Conservation (phyloP, 2,797 vertebrate genomes). For the Pagetopsis macropterus region DNA sequence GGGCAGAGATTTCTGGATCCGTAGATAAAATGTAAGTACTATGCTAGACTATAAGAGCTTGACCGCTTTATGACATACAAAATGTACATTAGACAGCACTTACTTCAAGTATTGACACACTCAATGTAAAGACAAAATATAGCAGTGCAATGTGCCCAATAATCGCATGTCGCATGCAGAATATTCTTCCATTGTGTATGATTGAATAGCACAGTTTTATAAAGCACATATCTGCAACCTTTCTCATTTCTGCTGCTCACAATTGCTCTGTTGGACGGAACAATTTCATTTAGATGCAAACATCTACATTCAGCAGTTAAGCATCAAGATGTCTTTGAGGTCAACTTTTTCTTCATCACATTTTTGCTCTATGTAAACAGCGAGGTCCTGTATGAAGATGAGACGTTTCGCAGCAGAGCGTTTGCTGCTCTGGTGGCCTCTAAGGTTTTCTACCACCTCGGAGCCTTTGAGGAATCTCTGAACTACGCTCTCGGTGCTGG, state of each 20-base stretch:
- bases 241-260: background rate
- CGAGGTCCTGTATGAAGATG: slow-evolving; percentile 98
- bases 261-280: background rate
- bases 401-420: slow-evolving; percentile 93
- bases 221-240: background rate
- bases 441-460: slow-evolving; percentile 99
- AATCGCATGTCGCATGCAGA: background rate
- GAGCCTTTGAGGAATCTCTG: slow-evolving; percentile 97
- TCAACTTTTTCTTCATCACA: background rate
- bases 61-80: background rate
- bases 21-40: slow-evolving; percentile 98
- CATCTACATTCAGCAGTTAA: background rate
- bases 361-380: slow-evolving; percentile 67
- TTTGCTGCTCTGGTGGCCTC: slow-evolving; percentile 98
- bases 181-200: background rate
- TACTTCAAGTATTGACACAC: background rate
- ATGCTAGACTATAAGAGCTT: background rate
- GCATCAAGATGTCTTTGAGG: background rate
- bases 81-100: background rate
- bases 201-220: background rate
- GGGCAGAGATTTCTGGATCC: slow-evolving; percentile 99
- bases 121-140: background rate
- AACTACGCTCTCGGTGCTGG: slow-evolving; percentile 98
- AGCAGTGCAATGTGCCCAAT: background rate
- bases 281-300: background rate